Conservation (phyloP, 2,113 vertebrate species). For the sheep (Ovis aries) region DNA sequence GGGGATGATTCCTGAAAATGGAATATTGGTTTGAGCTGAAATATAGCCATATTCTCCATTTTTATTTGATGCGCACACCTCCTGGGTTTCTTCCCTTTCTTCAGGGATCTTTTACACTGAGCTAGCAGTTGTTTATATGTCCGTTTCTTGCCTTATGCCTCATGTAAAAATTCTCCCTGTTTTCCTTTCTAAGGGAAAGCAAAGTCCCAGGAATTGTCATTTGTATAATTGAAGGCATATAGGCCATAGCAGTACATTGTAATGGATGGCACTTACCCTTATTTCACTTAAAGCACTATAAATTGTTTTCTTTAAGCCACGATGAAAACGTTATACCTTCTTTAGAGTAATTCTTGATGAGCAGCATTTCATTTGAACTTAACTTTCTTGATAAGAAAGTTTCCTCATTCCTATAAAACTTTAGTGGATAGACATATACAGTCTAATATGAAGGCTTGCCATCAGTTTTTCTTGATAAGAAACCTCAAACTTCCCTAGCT, state of each 20-base stretch:
- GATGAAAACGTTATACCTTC: neutral
- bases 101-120: neutral
- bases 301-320: neutral
- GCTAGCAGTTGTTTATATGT: constrained; percentile 30
- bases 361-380: constrained; percentile 23
- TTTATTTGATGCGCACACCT: constrained; percentile 47
- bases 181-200: constrained; percentile 46
- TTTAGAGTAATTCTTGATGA: constrained; percentile 23
- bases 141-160: constrained; percentile 23
- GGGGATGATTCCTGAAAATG: constrained; percentile 54
- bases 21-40: constrained; percentile 61
- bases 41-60: constrained; percentile 58
- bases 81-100: constrained; percentile 15
- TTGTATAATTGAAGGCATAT: neutral
- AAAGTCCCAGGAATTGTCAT: constrained; percentile 12
- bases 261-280: neutral
- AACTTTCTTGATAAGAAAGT: constrained; percentile 1
- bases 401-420: neutral
- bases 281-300: neutral
- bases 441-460: neutral
- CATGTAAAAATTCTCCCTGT: constrained; percentile 26
- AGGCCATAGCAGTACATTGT: neutral
- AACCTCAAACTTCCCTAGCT: neutral
- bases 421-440: neutral
- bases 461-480: neutral